Evolutionary conservation across 2,113 vertebrate genomes (phyloP).

Genomic region (Rostratula benghalensis): DNA sequence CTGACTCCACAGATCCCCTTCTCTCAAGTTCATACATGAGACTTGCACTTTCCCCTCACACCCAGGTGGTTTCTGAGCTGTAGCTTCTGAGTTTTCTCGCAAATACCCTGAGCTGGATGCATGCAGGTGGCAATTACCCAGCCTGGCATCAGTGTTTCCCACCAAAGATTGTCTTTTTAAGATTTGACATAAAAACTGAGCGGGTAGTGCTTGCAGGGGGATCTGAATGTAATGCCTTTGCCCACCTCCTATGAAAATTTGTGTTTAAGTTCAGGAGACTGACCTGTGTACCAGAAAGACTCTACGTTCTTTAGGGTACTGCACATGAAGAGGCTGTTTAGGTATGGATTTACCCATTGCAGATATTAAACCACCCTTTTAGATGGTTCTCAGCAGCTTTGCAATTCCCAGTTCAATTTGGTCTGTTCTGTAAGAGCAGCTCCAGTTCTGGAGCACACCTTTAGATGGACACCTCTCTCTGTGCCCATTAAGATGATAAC

Average conservation of each 20-base stretch:
- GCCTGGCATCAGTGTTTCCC: background rate
- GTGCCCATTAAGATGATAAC: background rate
- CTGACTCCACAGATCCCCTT: background rate
- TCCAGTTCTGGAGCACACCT: background rate
- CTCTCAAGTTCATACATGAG: background rate
- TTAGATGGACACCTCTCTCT: background rate
- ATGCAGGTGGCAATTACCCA: background rate
- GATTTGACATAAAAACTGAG: background rate
- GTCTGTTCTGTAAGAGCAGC: background rate
- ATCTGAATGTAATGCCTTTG: background rate
- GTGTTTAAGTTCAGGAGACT: background rate
- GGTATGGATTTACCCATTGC: background rate
- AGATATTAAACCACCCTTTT: background rate
- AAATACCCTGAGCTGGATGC: background rate
- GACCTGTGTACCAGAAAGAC: background rate
- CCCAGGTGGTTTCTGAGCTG: background rate
- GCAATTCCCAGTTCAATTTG: background rate
- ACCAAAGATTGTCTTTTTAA: background rate
- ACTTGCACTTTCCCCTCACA: accelerated
- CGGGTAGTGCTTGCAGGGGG: background rate
- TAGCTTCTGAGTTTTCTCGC: background rate
- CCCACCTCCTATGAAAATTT: background rate
- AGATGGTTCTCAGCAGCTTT: background rate
- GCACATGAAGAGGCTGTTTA: background rate
- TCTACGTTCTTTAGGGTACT: background rate